Percentiles rank a stretch among this genome's conserved stretches.
Conservation (phyloP, 2,797 vertebrate species). For the Acanthurus tractus region DNA sequence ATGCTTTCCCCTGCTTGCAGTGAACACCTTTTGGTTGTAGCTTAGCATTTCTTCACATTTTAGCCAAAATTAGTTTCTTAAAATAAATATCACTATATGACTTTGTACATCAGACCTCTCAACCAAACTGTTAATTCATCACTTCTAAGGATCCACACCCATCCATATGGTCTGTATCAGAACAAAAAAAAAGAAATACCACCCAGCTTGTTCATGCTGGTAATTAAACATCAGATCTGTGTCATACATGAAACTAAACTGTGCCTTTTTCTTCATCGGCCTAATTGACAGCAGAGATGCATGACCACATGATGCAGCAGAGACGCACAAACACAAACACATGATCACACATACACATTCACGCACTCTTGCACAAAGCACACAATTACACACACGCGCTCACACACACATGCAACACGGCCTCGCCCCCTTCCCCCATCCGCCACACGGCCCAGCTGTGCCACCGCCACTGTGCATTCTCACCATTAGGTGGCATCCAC, state of each 20-base stretch:
- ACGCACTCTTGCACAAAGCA: constrained; percentile 14
- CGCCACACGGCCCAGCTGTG: constrained; percentile 68
- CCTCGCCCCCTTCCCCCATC: constrained; percentile 59
- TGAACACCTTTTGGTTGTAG: background rate
- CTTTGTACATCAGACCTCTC: background rate
- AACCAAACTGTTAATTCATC: background rate
- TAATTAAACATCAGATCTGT: constrained; percentile 32
- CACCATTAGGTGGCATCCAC: constrained; percentile 81
- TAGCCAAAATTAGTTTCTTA: no score
- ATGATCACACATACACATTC: constrained; percentile 35
- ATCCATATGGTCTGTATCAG: constrained; percentile 3
- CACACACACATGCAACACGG: constrained; percentile 16
- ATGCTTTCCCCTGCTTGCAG: background rate
- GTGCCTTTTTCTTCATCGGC: constrained; percentile 1
- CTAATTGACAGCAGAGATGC: constrained; percentile 21
- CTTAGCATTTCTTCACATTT: background rate
- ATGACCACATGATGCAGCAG: constrained; percentile 16
- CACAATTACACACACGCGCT: background rate
- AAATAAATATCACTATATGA: background rate
- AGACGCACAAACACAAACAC: constrained; percentile 32
- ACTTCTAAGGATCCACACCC: constrained; percentile 15
- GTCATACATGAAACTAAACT: constrained; percentile 25
- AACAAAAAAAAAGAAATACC: background rate
- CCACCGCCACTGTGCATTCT: constrained; percentile 59
- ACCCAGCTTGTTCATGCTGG: background rate